phyloP scores from a whole-genome alignment of 2,113 vertebrate species.

The Oceanodroma tethys region DNA sequence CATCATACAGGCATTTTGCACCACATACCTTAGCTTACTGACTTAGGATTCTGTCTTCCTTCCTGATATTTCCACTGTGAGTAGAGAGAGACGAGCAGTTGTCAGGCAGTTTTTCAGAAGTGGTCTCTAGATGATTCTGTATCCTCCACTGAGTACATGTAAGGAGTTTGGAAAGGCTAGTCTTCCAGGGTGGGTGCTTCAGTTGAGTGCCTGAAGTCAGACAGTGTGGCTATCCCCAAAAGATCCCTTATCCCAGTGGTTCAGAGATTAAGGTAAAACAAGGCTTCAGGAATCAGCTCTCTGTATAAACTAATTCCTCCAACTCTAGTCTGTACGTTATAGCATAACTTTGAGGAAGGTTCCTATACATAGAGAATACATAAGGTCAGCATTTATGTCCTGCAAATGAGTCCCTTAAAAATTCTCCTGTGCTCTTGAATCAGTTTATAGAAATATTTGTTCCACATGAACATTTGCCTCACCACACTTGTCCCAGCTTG shows the following conservation, averaged over 20 bases:
- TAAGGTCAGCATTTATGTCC: conserved; percentile 53
- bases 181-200: neutral
- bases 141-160: neutral
- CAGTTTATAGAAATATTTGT: conserved; percentile 56
- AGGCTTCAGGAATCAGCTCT: neutral
- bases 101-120: neutral
- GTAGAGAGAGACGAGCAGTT: neutral
- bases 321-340: neutral
- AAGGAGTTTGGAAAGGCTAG: neutral
- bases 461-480: conserved; percentile 62
- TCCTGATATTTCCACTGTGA: neutral
- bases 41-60: neutral
- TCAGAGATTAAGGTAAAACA: neutral
- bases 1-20: neutral
- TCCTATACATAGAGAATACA: neutral
- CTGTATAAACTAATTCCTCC: neutral
- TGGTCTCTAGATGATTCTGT: neutral
- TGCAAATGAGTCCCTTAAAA: conserved; percentile 44
- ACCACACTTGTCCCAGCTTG: conserved; percentile 55
- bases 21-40: neutral
- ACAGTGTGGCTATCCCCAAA: neutral
- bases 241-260: neutral
- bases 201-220: neutral
- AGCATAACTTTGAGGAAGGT: neutral
- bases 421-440: conserved; percentile 51